Percentiles rank a stretch among this genome's conserved stretches.
Evolutionary conservation across 2,888 invertebrate genomes (phyloP).

Genomic region (Drosophila mayaguana): DNA sequence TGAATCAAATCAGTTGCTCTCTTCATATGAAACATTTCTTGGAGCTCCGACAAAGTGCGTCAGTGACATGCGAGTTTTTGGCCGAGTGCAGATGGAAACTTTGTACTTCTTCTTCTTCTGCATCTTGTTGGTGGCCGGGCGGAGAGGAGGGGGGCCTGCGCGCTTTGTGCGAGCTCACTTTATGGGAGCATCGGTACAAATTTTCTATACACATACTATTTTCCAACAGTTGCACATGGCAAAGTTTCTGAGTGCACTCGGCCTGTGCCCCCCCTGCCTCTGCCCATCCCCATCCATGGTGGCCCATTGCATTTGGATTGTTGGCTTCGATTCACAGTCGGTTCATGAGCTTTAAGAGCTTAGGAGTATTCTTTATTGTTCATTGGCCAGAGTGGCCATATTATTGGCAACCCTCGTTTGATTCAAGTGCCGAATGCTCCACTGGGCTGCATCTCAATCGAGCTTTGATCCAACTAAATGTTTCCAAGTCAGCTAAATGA

Average conservation of each 20-base stretch:
- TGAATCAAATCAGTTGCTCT: slow-evolving; percentile 6
- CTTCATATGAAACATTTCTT: slow-evolving; percentile 3
- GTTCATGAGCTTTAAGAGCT: slow-evolving; percentile 44
- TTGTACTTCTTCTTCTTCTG: slow-evolving; percentile 11
- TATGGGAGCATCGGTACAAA: slow-evolving; percentile 25
- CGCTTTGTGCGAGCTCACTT: slow-evolving; percentile 38
- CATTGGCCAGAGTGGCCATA: slow-evolving; percentile 42
- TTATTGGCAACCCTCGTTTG: slow-evolving; percentile 39
- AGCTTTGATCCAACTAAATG: not conserved
- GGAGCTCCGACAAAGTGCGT: not conserved
- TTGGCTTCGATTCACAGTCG: slow-evolving; percentile 40
- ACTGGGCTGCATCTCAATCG: not conserved
- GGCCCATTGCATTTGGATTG: slow-evolving; percentile 48
- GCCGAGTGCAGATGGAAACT: slow-evolving; percentile 3
- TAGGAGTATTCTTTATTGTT: slow-evolving; percentile 59
- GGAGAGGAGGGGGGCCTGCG: slow-evolving; percentile 8
- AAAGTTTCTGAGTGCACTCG: slow-evolving; percentile 51
- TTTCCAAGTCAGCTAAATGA: not conserved
- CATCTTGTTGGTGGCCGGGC: slow-evolving; percentile 19
- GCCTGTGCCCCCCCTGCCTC: not conserved
- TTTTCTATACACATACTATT: slow-evolving; percentile 35
- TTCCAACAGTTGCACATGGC: slow-evolving; percentile 62
- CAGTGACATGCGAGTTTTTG: slow-evolving; percentile 9
- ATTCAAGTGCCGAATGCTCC: slow-evolving; percentile 4
- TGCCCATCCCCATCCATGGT: not conserved